A percentile compares a stretch with the other conserved stretches of the same genome.
phyloP scores from a whole-genome alignment of 2,113 vertebrate species.

The Alosa alosa region DNA sequence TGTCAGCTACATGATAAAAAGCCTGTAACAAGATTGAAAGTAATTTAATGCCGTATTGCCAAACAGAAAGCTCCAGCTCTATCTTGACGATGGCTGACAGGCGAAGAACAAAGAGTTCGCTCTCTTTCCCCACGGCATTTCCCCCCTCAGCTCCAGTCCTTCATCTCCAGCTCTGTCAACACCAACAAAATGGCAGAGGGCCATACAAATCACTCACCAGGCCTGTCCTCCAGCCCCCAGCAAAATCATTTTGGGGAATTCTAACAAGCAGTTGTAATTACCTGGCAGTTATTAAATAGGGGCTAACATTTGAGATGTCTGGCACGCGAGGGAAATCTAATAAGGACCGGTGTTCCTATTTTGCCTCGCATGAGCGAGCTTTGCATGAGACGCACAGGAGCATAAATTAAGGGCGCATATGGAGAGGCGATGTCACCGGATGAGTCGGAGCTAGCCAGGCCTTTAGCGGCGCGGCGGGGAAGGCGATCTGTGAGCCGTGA shows the following conservation, averaged over 20 bases:
- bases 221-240: constrained; percentile 36
- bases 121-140: constrained; percentile 8
- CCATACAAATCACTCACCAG: constrained; percentile 40
- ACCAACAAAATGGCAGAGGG: constrained; percentile 40
- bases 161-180: constrained; percentile 40
- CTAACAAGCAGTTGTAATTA: constrained; percentile 49
- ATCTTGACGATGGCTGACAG: constrained; percentile 25
- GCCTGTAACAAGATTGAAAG: constrained; percentile 50
- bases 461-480: constrained; percentile 40
- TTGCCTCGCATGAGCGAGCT: constrained; percentile 20
- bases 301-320: constrained; percentile 47
- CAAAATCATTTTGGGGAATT: constrained; percentile 44
- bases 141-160: constrained; percentile 25
- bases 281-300: constrained; percentile 50
- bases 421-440: constrained; percentile 23
- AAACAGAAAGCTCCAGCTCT: constrained; percentile 33
- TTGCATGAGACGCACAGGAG: neutral
- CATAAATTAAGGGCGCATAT: constrained; percentile 43
- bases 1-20: constrained; percentile 47
- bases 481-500: constrained; percentile 39
- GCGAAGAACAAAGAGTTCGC: constrained; percentile 35
- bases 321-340: constrained; percentile 41
- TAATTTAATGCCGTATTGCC: constrained; percentile 43
- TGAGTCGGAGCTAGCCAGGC: constrained; percentile 27
- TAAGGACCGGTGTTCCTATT: constrained; percentile 15